phyloP scores from a whole-genome alignment of 2,888 invertebrate genomes.

The Trachelus tabidus region DNA sequence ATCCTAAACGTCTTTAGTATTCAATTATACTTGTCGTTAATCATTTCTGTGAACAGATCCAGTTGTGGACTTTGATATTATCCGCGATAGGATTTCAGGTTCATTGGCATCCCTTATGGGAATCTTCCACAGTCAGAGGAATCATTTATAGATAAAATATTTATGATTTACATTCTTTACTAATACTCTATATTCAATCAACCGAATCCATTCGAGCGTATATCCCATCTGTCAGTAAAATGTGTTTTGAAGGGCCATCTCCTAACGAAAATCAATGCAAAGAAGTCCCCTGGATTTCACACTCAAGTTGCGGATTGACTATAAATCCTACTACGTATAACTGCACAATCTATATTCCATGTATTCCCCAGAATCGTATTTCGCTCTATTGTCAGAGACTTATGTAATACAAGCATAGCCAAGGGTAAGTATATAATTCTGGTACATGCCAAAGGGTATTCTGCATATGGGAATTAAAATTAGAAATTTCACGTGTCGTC shows the following conservation, averaged over 20 bases:
- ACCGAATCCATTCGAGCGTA: neutral
- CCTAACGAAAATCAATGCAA: neutral
- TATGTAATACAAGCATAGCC: neutral
- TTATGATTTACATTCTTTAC: neutral
- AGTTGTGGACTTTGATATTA: neutral
- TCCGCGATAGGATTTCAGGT: neutral
- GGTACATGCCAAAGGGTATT: neutral
- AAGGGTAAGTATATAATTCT: neutral
- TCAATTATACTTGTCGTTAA: neutral
- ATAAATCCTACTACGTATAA: neutral
- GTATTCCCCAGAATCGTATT: neutral
- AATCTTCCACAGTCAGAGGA: neutral
- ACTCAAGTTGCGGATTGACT: neutral
- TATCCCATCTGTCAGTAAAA: neutral
- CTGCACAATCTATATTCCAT: neutral
- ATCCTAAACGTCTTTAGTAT: too few species aligned
- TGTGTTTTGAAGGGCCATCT: neutral
- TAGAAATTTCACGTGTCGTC: neutral
- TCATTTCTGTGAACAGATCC: neutral
- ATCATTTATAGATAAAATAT: neutral
- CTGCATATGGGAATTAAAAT: neutral
- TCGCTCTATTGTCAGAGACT: neutral
- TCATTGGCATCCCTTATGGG: neutral
- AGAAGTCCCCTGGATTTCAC: neutral
- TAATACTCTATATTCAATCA: neutral